Percentiles rank a stretch among this genome's conserved stretches.
Evolutionary conservation across 2,797 vertebrate genomes (phyloP).

Genomic region (Alauda arvensis): DNA sequence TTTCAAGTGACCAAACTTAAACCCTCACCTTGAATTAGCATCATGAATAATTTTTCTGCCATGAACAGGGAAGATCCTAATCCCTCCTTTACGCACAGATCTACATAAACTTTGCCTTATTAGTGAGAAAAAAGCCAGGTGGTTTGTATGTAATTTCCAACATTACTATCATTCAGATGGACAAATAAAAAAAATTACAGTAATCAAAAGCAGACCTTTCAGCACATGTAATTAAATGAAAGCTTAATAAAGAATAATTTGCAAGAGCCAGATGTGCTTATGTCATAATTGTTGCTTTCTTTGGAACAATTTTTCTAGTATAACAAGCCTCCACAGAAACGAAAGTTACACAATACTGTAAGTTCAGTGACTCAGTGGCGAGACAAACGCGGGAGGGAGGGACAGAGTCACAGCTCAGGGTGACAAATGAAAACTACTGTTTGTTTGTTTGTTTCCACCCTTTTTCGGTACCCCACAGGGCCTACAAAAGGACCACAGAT

Average conservation of each 20-base stretch:
- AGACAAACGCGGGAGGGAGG: constrained; percentile 44
- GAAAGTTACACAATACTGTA: constrained; percentile 77
- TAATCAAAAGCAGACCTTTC: constrained; percentile 82
- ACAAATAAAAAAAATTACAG: constrained; percentile 80
- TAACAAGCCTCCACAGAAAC: constrained; percentile 79
- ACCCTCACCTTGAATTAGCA: constrained; percentile 55
- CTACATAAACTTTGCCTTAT: constrained; percentile 67
- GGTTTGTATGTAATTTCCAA: constrained; percentile 73
- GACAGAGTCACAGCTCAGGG: constrained; percentile 21
- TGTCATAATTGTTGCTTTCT: constrained; percentile 86
- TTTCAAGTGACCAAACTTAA: constrained; percentile 54
- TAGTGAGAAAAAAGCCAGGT: constrained; percentile 71
- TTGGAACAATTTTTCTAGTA: constrained; percentile 82
- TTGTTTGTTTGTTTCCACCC: not conserved
- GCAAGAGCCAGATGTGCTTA: constrained; percentile 83
- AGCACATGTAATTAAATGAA: constrained; percentile 82
- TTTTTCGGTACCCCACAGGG: not conserved
- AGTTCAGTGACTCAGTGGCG: constrained; percentile 70
- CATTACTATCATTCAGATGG: constrained; percentile 79
- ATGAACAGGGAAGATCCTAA: constrained; percentile 59
- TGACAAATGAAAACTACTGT: constrained; percentile 16
- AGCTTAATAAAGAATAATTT: constrained; percentile 83
- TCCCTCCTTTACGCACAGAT: constrained; percentile 54
- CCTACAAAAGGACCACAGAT: not conserved
- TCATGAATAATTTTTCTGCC: constrained; percentile 32